Conservation (phyloP, 2,113 vertebrate species). For the Myxocyprinus asiaticus region DNA sequence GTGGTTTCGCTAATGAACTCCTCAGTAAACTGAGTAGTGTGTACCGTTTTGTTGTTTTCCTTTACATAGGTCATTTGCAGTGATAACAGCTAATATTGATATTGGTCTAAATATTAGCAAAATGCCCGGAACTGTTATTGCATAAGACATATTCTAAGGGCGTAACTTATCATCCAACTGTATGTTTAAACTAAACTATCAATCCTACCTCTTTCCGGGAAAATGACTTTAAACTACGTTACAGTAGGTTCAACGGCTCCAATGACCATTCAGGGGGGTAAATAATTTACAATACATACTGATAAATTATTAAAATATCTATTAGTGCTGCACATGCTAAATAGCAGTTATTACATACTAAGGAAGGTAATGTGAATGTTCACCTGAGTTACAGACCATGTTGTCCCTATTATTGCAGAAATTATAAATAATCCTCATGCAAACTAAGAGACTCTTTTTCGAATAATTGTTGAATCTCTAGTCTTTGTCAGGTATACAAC, state of each 20-base stretch:
- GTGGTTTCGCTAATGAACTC: slow-evolving; percentile 50
- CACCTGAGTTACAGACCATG: slow-evolving; percentile 25
- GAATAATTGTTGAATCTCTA: background rate
- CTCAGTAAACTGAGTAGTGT: slow-evolving; percentile 34
- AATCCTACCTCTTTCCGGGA: background rate
- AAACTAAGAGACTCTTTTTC: background rate
- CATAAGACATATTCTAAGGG: background rate
- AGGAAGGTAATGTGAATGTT: slow-evolving; percentile 17
- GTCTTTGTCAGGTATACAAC: background rate
- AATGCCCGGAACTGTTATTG: background rate
- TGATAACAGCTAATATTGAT: slow-evolving; percentile 6
- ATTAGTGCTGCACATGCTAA: slow-evolving; percentile 46
- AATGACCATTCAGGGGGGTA: slow-evolving; percentile 31
- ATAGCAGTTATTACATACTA: slow-evolving; percentile 33
- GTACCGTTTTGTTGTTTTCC: slow-evolving; percentile 2
- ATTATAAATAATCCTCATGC: slow-evolving; percentile 8
- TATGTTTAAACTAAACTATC: background rate
- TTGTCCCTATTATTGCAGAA: slow-evolving; percentile 7
- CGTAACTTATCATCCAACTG: background rate
- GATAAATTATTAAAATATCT: slow-evolving; percentile 55
- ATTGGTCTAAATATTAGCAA: slow-evolving; percentile 6
- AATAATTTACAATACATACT: slow-evolving; percentile 49
- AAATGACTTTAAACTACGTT: slow-evolving; percentile 21
- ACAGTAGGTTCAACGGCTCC: slow-evolving; percentile 21
- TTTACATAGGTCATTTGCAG: background rate